Conservation (phyloP, 2,797 vertebrate genomes). For the Heteromormyrus szaboi region DNA sequence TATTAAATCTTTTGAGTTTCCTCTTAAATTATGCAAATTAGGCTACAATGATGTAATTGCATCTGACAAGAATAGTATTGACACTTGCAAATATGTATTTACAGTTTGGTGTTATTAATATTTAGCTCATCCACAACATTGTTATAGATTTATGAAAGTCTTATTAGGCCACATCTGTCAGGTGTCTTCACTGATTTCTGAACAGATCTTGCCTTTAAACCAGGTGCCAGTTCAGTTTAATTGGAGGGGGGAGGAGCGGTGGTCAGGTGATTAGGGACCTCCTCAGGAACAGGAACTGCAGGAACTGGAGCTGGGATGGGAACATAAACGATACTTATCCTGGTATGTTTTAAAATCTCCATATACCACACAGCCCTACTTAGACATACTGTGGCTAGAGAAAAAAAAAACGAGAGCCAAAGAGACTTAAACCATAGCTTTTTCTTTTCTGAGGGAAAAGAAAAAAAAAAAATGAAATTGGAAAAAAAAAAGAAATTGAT, state of each 20-base stretch:
- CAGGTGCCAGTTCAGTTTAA: background rate
- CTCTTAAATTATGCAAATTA: background rate
- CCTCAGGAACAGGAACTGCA: no score
- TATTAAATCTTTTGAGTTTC: no score
- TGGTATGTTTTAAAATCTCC: no score
- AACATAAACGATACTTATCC: no score
- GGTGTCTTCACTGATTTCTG: background rate
- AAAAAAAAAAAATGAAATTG: no score
- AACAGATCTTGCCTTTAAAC: background rate
- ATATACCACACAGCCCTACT: no score
- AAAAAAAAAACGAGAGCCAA: no score
- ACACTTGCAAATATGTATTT: background rate
- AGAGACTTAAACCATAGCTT: no score
- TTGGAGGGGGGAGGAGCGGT: background rate
- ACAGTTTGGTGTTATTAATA: background rate
- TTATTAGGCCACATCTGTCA: background rate
- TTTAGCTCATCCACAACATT: background rate
- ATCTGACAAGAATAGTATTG: background rate
- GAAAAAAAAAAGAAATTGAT: background rate
- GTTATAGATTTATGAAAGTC: background rate
- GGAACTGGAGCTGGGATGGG: no score
- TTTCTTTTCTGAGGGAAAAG: no score
- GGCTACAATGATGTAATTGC: background rate
- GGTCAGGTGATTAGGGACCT: no score
- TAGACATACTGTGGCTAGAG: no score